A percentile compares a stretch with the other conserved stretches of the same genome.
These are phyloP conservation scores for Camptogramma bilineatum DNA, from an alignment of 2,888 invertebrate genomes.

Conservation along the genomic window DNA sequence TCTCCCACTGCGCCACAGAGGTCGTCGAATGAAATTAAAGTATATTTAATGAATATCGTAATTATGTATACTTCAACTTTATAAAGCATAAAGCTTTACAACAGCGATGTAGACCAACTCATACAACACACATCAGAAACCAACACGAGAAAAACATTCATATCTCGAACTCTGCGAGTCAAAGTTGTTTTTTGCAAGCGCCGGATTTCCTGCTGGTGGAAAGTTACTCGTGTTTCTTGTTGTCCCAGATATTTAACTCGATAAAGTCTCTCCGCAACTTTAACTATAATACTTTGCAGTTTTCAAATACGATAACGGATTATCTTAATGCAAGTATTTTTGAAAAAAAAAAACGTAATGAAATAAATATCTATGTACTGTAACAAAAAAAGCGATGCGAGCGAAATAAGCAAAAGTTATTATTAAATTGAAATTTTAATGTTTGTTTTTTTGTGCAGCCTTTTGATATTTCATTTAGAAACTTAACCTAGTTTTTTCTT, in stretches of 20 bases:
- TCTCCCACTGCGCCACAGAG: no score
- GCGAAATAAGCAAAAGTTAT: no score
- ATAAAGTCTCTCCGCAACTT: conserved; percentile 42
- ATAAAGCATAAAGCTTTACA: background rate
- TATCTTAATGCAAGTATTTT: background rate
- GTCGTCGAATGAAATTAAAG: no score
- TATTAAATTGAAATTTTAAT: no score
- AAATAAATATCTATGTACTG: background rate
- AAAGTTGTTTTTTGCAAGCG: conserved; percentile 43
- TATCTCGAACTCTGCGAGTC: conserved; percentile 42
- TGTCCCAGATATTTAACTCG: conserved; percentile 47
- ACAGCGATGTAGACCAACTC: conserved; percentile 28
- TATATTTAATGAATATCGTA: no score
- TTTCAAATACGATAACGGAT: conserved; percentile 25
- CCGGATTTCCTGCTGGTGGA: conserved; percentile 39
- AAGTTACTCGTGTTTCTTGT: conserved; percentile 40
- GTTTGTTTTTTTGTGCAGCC: no score
- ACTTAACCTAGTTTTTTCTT: no score
- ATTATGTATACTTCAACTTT: background rate
- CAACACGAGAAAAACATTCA: conserved; percentile 41
- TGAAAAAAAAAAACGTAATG: background rate
- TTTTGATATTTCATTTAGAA: no score
- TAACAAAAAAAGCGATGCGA: no score
- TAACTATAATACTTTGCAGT: conserved; percentile 39
- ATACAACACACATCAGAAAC: conserved; percentile 36